Evolutionary conservation across 1,140 invertebrate genomes (phyloP).

Genomic region (honey bee (Apis mellifera)): DNA sequence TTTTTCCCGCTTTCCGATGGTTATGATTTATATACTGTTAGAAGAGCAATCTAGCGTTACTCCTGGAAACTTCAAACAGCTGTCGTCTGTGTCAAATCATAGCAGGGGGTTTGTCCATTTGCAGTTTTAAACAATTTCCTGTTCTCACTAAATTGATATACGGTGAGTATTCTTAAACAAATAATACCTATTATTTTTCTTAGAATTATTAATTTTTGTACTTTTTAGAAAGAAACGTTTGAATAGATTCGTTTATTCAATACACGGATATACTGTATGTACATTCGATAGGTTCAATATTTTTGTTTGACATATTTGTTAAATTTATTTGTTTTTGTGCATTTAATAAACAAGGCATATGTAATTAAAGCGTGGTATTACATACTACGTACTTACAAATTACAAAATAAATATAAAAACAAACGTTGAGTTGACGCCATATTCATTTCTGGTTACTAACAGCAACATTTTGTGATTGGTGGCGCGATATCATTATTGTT

Average conservation of each 20-base stretch:
- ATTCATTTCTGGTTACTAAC: slow-evolving; percentile 20
- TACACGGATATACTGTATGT: neutral
- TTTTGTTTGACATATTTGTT: neutral
- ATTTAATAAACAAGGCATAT: neutral
- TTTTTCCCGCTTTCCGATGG: neutral
- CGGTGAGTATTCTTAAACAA: slow-evolving; percentile 49
- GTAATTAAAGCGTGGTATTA: too few species aligned
- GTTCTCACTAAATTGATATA: slow-evolving; percentile 29
- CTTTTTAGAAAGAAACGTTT: neutral
- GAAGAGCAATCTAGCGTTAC: slow-evolving; percentile 57
- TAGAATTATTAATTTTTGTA: neutral
- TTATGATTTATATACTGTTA: neutral
- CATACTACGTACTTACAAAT: neutral
- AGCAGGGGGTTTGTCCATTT: slow-evolving; percentile 58
- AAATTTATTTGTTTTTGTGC: neutral
- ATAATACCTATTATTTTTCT: too few species aligned
- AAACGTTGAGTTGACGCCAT: slow-evolving; percentile 27
- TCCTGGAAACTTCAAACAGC: slow-evolving; percentile 66
- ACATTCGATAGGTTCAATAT: neutral
- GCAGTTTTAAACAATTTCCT: slow-evolving; percentile 25
- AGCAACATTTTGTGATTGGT: slow-evolving; percentile 23
- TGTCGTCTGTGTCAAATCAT: slow-evolving; percentile 72
- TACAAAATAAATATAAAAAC: neutral
- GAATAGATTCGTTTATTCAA: neutral
- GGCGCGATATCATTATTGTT: neutral